phyloP scores from a whole-genome alignment of 2,888 invertebrate genomes.

The Drosophila pegasa region DNA sequence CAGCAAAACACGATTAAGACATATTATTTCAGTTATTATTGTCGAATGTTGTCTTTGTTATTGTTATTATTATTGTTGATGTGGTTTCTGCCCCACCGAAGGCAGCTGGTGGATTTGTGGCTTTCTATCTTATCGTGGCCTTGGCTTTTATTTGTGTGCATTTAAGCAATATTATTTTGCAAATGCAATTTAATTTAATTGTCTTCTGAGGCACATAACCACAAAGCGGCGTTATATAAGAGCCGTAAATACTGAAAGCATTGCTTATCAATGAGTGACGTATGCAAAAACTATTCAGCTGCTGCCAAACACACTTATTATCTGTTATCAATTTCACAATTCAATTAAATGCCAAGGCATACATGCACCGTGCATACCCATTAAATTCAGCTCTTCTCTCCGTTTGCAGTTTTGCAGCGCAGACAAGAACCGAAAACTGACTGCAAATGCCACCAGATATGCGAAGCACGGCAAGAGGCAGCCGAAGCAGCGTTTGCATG shows the following conservation, averaged over 20 bases:
- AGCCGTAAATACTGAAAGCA: conserved; percentile 1
- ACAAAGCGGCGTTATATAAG: conserved; percentile 10
- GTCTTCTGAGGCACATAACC: conserved; percentile 21
- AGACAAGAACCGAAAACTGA: conserved; percentile 28
- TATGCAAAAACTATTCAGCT: neutral
- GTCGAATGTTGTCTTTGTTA: neutral
- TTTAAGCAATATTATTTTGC: conserved; percentile 18
- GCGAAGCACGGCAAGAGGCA: conserved; percentile 25
- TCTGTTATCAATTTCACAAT: conserved; percentile 37
- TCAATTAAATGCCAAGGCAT: conserved; percentile 37
- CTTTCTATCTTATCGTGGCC: conserved; percentile 33
- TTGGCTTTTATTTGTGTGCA: conserved; percentile 21
- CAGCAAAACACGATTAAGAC: neutral
- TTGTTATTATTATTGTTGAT: conserved; percentile 1
- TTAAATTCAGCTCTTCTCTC: neutral
- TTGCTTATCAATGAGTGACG: conserved; percentile 18
- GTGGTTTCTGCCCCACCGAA: neutral
- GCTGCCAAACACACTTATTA: neutral
- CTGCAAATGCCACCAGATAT: conserved; percentile 22
- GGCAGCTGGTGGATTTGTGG: conserved; percentile 20
- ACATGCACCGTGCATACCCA: neutral
- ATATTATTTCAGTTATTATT: conserved; percentile 20
- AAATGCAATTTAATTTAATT: conserved; percentile 29
- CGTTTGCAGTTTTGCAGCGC: conserved; percentile 53
- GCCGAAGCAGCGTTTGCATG: conserved; percentile 34